phyloP scores from a whole-genome alignment of 2,113 vertebrate genomes.

The Lepisosteus oculatus region DNA sequence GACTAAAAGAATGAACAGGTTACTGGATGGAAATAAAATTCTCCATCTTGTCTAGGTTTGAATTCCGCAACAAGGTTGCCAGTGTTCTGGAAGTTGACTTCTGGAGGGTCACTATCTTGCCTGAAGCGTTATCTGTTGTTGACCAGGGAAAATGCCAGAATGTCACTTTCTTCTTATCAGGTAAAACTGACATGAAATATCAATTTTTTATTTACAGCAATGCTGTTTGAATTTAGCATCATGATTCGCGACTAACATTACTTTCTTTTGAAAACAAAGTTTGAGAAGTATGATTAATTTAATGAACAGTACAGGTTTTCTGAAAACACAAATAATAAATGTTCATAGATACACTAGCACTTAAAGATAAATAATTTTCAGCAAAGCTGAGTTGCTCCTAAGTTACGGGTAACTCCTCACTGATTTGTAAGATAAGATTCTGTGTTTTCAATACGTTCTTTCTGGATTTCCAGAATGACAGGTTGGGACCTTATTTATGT shows the following conservation, averaged over 20 bases:
- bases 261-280: too few species aligned
- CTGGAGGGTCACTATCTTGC: constrained; percentile 57
- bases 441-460: neutral
- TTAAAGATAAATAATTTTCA: neutral
- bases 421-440: too few species aligned
- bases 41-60: constrained; percentile 42
- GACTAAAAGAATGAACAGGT: neutral
- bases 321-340: too few species aligned
- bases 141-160: constrained; percentile 42
- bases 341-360: too few species aligned
- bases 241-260: too few species aligned
- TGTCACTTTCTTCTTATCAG: constrained; percentile 58
- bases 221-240: too few species aligned
- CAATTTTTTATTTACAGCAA: too few species aligned
- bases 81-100: constrained; percentile 34
- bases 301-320: too few species aligned
- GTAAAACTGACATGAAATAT: constrained; percentile 31
- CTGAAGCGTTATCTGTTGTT: constrained; percentile 29
- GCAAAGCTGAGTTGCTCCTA: neutral
- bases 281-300: too few species aligned
- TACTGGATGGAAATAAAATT: too few species aligned
- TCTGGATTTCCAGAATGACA: neutral
- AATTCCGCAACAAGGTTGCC: constrained; percentile 62
- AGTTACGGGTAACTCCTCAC: neutral
- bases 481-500: constrained; percentile 14